Percentiles rank a stretch among this genome's conserved stretches.
phyloP scores from a whole-genome alignment of 1,140 invertebrate species.

The Bicyclus anynana region DNA sequence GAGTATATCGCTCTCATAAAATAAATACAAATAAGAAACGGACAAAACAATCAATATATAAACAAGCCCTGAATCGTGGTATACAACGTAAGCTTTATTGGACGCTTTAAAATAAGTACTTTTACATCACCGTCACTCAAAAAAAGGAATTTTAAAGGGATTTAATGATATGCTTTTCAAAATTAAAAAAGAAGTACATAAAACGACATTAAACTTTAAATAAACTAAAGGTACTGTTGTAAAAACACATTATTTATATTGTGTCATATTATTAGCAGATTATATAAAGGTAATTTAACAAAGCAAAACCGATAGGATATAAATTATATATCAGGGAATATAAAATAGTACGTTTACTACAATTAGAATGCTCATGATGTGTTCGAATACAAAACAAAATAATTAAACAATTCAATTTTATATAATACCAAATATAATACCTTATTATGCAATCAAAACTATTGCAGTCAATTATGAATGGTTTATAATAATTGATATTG shows the following conservation, averaged over 20 bases:
- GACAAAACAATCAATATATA: conserved; percentile 12
- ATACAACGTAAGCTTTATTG: conserved; percentile 12
- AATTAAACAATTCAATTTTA: background rate
- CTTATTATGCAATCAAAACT: conserved; percentile 21
- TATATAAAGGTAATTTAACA: background rate
- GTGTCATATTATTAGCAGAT: background rate
- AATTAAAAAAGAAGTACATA: background rate
- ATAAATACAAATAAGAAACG: conserved; percentile 8
- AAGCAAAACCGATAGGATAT: conserved; percentile 3
- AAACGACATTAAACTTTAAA: background rate
- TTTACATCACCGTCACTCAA: conserved; percentile 12
- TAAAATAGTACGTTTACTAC: no score
- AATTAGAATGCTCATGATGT: no score
- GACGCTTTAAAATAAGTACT: conserved; percentile 32
- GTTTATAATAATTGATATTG: conserved; percentile 31
- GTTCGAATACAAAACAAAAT: no score
- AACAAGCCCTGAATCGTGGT: conserved; percentile 11
- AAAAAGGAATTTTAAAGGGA: background rate
- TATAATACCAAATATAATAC: background rate
- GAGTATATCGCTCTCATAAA: background rate
- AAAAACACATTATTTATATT: background rate
- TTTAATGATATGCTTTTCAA: background rate
- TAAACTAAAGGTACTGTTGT: background rate
- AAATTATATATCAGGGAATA: background rate
- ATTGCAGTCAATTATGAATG: conserved; percentile 43